Conservation (phyloP, 2,113 vertebrate genomes). For the Saccopteryx bilineata region DNA sequence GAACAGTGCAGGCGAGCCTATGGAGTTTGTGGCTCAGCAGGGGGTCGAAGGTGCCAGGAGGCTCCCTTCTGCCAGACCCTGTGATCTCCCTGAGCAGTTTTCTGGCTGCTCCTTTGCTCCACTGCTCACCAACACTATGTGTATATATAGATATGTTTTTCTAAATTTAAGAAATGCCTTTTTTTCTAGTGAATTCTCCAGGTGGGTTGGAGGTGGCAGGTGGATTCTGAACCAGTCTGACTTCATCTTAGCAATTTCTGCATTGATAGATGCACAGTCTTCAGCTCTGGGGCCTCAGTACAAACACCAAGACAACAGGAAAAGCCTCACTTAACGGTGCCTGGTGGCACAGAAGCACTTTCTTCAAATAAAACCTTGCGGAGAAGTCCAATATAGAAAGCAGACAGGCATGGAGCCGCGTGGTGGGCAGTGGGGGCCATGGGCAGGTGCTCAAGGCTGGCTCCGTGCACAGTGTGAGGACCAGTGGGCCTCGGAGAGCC, state of each 20-base stretch:
- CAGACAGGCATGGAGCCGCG: rapidly evolving
- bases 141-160: too few relatives aligned
- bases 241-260: neutral
- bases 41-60: too few relatives aligned
- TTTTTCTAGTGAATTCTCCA: neutral
- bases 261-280: neutral
- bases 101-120: neutral
- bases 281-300: neutral
- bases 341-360: neutral
- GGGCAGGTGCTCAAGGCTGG: neutral
- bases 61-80: neutral
- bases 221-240: neutral
- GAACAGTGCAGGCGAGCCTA: neutral
- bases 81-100: neutral
- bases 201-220: neutral
- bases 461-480: neutral
- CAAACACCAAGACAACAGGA: neutral
- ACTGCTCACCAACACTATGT: neutral
- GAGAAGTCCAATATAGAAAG: neutral
- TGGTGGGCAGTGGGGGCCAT: neutral
- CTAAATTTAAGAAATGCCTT: neutral
- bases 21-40: neutral
- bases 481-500: neutral
- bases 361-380: neutral
- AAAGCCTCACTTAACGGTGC: neutral